Base-by-base conservation (phyloP, 64 coral and sea anemone genomes). In the Catalaphyllia jardinei region DNA sequence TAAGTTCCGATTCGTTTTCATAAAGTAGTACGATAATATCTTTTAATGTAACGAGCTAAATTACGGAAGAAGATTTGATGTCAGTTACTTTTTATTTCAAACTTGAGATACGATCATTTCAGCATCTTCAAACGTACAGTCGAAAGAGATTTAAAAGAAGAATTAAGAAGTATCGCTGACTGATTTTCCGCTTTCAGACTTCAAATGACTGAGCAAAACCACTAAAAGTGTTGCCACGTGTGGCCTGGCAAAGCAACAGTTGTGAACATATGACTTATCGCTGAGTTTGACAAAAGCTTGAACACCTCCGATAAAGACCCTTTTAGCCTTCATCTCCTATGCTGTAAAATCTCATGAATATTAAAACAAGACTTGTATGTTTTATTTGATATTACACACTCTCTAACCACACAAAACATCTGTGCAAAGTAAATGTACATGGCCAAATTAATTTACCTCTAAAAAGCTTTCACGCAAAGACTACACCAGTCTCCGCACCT, bases 291-390 rank as follows among this genome's bases (percentile, higher is more conserved):
- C 81, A 85, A 67, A 60, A 85, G 81, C 62, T 71, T 18, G 35
- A 71, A 71, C 81, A 85, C 81, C 81, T 85, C 62, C 14, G 81
- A 85, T 71, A 85, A 85, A 85, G 81, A 85, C 65, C 63, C 81
- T 85, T 85, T 85, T 85, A 85, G 81, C 13, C 62, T 17, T 51
- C 81, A 71, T 42, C n/a, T 85, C 39, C 39, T 67, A 20, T 71
- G 81, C 63, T 85, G 81, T 27, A 85, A 85, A 85, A 24, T 50
- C 31, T 85, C 81, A 85, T 85, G 35, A 85, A 85, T 85, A 85
- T 85, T 85, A 9, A 85, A 85, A 85, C 24, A 7, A 28, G 62
- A n/a, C 63, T 20, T 29, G 62, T 7, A 85, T 10, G 81, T 13
- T 85, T 79, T 85, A 71, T 85, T 85, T 85, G 80, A 83, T 67